A percentile compares a stretch with the other conserved stretches of the same genome.
Conservation (phyloP, 2,797 vertebrate species). For the Mycteria americana region DNA sequence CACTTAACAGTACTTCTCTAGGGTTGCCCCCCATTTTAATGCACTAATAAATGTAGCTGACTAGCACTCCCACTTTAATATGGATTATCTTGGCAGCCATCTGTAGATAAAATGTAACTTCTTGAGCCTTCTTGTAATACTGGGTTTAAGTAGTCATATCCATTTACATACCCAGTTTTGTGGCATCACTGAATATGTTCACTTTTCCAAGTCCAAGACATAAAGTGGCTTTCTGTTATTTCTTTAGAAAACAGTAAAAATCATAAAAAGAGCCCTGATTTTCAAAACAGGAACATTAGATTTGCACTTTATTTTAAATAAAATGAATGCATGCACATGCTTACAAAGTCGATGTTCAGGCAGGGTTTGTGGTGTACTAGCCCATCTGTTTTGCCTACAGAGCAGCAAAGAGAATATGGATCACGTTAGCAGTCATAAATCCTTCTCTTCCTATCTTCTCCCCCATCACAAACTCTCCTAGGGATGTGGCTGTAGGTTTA, state of each 20-base stretch:
- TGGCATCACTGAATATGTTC: background rate
- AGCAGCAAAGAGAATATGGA: background rate
- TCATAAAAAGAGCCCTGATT: background rate
- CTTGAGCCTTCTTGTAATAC: background rate
- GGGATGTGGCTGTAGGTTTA: background rate
- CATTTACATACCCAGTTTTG: background rate
- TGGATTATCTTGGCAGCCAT: background rate
- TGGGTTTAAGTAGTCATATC: background rate
- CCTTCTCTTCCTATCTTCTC: background rate
- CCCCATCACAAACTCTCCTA: fast-evolving
- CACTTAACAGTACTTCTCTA: background rate
- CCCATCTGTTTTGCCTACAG: background rate
- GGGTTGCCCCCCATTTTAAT: background rate
- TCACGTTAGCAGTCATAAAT: background rate
- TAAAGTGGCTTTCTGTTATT: background rate
- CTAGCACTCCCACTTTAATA: background rate
- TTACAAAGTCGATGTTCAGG: background rate
- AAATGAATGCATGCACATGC: background rate
- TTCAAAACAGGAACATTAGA: background rate
- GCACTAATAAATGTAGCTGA: background rate
- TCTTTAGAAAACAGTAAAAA: background rate
- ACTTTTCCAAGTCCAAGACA: background rate
- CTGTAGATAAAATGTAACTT: background rate
- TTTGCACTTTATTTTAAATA: background rate
- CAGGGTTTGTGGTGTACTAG: background rate